Evolutionary conservation across 2,888 invertebrate species (phyloP), one percentile per base, ranked within the genome.

Genomic region (Tenthredo distinguenda): DNA sequence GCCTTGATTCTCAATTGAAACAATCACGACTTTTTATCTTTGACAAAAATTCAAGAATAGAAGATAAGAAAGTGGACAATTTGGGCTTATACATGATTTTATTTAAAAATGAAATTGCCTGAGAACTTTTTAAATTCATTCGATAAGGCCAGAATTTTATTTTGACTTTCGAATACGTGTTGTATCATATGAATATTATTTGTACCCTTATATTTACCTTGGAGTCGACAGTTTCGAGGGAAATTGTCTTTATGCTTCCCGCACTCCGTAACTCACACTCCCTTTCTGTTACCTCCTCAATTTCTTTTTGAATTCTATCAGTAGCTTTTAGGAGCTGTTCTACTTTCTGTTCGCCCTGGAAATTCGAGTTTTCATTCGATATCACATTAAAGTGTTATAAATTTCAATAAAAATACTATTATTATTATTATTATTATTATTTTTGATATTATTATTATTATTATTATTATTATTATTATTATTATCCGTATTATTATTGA

Each of bases 281-380:
- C 88, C 98, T 95, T 91, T 97, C 96, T 84, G 96, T 96, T 86
- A 97, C 97, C 94, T 97, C 97, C 90, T 97, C 96, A 90, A 98
- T 98, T 95, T 98, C 98, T 91, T 96, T 96, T 94, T 98, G 98
- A 93, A 98, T 98, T 93, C 98, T 96, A 88, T 93, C 94, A 34
- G 95, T 94, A 21, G 95, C 94, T 87, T 88, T 91, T 91, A 96
- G 95, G 91, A 97, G 94, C 88, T 97, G 97, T 94, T 96, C 96
- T 92, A 96, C 95, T 93, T 96, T 96, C 93, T 95, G 94, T 91
- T 95, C 93, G 88, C 94, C 93, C 94, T 95, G 94, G 77, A 94
- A 81, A 81, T 81, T 62, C 6, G 18, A 81, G 9, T 37, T 50
- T 31, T 26, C 31, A 77, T 40, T 12, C n/a, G 0, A 40, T 43